Evolutionary conservation across 2,113 vertebrate species (phyloP), one percentile per base, ranked within the genome.

Genomic region (Ailurus styani): DNA sequence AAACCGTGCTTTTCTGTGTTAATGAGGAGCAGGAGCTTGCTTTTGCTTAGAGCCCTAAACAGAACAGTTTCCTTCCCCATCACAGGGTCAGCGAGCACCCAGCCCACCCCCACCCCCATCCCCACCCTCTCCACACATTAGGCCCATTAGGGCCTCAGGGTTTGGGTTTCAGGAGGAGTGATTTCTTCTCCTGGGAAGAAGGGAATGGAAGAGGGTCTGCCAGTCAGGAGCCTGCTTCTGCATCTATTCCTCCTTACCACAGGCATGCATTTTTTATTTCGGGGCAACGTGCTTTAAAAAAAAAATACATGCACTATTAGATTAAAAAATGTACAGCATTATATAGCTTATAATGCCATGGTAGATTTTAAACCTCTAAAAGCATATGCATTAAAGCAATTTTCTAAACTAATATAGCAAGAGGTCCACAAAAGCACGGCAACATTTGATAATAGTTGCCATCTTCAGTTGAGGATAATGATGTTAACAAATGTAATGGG

Each of bases 311-410:
- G 17, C 97, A 85, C 95, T 96, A 97, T 97, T 94, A 84, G 98
- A 95, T 97, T 85, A 97, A 96, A 97, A 92, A 98, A 97, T 97
- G 97, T 98, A 97, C 97, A 96, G 98, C 98, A 96, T 98, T 98
- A 97, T 98, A 97, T 96, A 97, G 98, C 97, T 98, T 96, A 97
- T 98, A 97, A 98, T 97, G 98, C 98, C 98, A 94, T 97, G 97
- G 98, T 97, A 98, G 98, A 42, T 96, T 98, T 98, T 98, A 98
- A 98, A 95, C 94, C 97, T 77, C 98, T 98, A 98, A 98, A 98
- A 99, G 98, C 98, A 97, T 97, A 95, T 98, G 98, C 98, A 98
- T 99, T 98, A 99, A 98, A 98, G 98, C 98, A 98, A 98, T 99
- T 99, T 99, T 98, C 98, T 97, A 57, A 98, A 98, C 98, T 97